Evolutionary conservation across 64 coral and sea anemone species (phyloP), one percentile per base, ranked within the genome.

Genomic region (Platygyra sinensis): DNA sequence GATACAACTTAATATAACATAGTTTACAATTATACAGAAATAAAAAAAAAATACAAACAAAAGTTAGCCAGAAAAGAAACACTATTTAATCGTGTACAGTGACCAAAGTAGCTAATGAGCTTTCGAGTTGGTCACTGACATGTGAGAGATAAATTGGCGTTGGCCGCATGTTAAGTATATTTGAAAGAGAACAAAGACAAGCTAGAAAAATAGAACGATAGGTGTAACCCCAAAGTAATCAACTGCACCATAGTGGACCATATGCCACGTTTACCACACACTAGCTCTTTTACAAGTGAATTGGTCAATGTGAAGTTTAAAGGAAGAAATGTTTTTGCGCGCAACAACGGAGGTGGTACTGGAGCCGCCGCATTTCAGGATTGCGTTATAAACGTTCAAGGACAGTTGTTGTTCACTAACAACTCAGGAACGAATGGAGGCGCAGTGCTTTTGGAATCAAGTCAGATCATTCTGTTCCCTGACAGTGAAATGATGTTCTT

Each of bases 401-500:
- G 95, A 52, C 87, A 67, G 75, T 17, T 96, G 4, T 42, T 20
- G 2, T 91, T 96, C 91, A 46, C 73, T 10, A 61, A 91, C 49
- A 96, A 96, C 61, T 64, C 90, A 29, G 94, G 80, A 10, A 83
- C 50, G 7, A 89, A 85, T 49, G 95, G 91, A 2, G 95, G 95
- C 6, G 95, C 91, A 0, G 4, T 96, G 25, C 51, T 85, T 18
- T 16, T 96, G 78, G 46, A 52, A 73, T 79, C 83, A 69, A 91
- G 91, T 30, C 95, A 96, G 72, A 94, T 96, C 3, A 94, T 76
- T 50, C 91, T 96, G 4, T 69, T 91, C 46, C 91, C 91, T 0
- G 31, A 59, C 18, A 96, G 91, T 59, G 61, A 91, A 24, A 31
- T 96, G 46, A 29, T 85, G 42, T 96, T 96, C 82, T 19, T 81